Evolutionary conservation across 2,797 vertebrate genomes (phyloP).

Genomic region (Streptopelia turtur): DNA sequence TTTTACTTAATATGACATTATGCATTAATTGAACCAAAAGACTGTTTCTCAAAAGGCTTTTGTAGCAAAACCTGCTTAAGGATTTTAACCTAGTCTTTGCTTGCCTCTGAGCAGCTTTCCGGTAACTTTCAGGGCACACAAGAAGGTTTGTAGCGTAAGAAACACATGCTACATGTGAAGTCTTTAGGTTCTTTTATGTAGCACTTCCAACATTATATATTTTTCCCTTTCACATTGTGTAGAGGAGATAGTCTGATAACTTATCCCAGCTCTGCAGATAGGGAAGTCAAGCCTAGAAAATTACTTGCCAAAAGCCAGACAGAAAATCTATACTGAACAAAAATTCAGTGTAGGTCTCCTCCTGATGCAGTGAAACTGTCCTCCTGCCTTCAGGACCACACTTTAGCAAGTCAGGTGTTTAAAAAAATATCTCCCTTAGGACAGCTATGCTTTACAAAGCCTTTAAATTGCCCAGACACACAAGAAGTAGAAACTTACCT

Average conservation of each 20-base stretch:
- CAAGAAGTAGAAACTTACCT: neutral
- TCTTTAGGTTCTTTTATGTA: neutral
- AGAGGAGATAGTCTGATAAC: constrained; percentile 21
- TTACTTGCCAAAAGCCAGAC: constrained; percentile 42
- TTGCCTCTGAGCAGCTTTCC: neutral
- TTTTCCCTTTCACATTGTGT: neutral
- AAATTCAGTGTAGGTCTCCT: neutral
- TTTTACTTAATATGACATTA: neutral
- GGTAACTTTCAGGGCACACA: neutral
- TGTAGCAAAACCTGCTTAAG: neutral
- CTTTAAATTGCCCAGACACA: constrained; percentile 1
- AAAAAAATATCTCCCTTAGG: neutral
- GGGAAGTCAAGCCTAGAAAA: constrained; percentile 32
- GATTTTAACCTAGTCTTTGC: neutral
- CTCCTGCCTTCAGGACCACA: constrained; percentile 10
- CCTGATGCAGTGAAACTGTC: neutral
- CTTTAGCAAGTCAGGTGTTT: neutral
- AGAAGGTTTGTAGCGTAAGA: neutral
- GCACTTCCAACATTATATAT: neutral
- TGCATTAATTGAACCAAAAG: neutral
- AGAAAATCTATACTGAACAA: constrained; percentile 34
- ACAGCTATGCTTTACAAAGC: neutral
- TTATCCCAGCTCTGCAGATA: constrained; percentile 9
- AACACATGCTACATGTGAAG: neutral
- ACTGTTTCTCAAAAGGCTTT: neutral